Evolutionary conservation across 2,797 vertebrate genomes (phyloP).

Genomic region (Thamnophis elegans): DNA sequence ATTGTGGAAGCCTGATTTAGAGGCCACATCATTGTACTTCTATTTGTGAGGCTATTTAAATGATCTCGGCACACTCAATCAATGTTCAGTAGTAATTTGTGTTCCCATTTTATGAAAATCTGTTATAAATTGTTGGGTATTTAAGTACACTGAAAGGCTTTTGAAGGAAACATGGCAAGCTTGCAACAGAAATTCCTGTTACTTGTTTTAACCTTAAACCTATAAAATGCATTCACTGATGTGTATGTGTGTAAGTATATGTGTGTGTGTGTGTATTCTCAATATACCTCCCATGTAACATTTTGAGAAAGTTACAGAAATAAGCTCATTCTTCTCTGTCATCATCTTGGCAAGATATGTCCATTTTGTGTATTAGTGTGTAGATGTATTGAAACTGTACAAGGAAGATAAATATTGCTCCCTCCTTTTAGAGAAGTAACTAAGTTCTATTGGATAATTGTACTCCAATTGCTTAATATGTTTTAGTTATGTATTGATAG

Average conservation of each 20-base stretch:
- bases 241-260: not conserved
- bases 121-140: not conserved
- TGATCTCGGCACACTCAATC: not conserved
- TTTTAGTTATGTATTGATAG: not conserved
- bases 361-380: not conserved
- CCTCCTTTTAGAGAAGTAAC: not conserved
- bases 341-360: not conserved
- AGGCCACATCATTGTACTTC: not conserved
- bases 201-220: not conserved
- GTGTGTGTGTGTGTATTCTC: not conserved
- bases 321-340: not conserved
- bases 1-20: not conserved
- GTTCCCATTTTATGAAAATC: not conserved
- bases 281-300: not conserved
- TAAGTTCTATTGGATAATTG: not conserved
- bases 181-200: conserved; percentile 2
- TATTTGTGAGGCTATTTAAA: conserved; percentile 4
- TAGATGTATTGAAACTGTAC: not conserved
- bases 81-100: conserved; percentile 1
- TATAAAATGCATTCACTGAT: not conserved
- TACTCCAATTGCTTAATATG: not conserved
- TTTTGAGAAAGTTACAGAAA: not conserved
- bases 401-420: not conserved
- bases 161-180: not conserved
- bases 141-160: not conserved